phyloP scores from a whole-genome alignment of 1,140 invertebrate genomes.

The Penaeus chinensis region DNA sequence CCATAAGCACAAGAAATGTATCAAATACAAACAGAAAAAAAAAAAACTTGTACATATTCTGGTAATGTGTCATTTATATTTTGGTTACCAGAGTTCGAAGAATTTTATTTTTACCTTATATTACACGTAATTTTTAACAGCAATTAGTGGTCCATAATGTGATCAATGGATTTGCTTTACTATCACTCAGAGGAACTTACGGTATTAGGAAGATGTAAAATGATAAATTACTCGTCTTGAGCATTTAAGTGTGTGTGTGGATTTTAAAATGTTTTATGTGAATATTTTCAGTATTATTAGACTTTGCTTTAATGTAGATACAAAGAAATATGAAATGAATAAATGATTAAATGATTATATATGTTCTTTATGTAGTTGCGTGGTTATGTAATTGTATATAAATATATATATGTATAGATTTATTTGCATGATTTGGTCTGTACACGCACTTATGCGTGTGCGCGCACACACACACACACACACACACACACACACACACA shows the following conservation, averaged over 20 bases:
- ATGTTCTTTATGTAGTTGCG: conserved; percentile 20
- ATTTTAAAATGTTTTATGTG: too few species aligned
- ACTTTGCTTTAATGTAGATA: neutral
- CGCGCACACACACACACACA: too few species aligned
- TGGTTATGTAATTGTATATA: neutral
- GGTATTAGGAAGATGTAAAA: too few species aligned
- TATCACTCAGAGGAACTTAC: too few species aligned
- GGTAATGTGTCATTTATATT: conserved; percentile 33
- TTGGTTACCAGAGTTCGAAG: conserved; percentile 17
- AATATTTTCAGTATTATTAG: neutral
- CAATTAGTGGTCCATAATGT: conserved; percentile 30
- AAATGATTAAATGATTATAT: too few species aligned
- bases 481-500: too few species aligned
- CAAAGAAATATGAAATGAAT: neutral
- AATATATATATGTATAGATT: conserved; percentile 37
- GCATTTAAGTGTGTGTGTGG: too few species aligned
- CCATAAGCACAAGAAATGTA: conserved; percentile 46
- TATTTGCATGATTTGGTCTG: too few species aligned
- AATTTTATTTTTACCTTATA: conserved; percentile 27
- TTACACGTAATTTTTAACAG: conserved; percentile 22
- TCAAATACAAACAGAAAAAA: conserved; percentile 34
- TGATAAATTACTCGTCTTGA: too few species aligned
- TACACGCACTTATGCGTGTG: too few species aligned
- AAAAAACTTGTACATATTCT: conserved; percentile 43
- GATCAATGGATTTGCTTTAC: too few species aligned